A percentile compares a stretch with the other conserved stretches of the same genome.
phyloP scores from a whole-genome alignment of 2,888 invertebrate genomes.

The Drosophila dives region DNA sequence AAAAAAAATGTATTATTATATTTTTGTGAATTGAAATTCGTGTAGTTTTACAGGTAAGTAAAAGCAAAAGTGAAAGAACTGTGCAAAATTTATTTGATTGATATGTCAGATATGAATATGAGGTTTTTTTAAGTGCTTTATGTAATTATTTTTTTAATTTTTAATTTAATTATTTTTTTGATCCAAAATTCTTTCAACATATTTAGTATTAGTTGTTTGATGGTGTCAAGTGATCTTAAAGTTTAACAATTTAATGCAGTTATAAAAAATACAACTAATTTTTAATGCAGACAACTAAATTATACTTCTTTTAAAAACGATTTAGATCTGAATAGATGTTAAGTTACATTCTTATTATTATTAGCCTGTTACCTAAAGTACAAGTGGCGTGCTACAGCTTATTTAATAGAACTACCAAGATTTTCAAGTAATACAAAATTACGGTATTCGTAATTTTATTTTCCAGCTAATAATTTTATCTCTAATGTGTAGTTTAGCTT shows the following conservation, averaged over 20 bases:
- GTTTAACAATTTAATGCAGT: too few relatives aligned
- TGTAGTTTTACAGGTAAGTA: neutral
- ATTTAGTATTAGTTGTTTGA: neutral
- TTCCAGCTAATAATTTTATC: neutral
- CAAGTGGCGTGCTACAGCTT: neutral
- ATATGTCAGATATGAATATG: neutral
- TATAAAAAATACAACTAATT: neutral
- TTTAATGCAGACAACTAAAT: neutral
- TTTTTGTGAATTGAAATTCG: neutral
- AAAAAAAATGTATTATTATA: neutral
- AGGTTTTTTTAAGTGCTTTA: neutral
- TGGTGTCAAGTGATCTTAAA: neutral
- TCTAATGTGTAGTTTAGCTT: neutral
- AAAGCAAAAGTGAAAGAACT: slow-evolving; percentile 9
- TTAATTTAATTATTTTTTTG: neutral
- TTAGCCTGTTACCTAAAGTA: neutral
- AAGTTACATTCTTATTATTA: neutral
- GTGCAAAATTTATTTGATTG: neutral
- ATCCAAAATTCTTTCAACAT: neutral
- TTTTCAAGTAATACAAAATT: neutral
- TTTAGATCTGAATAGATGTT: neutral
- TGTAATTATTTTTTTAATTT: neutral
- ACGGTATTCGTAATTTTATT: neutral
- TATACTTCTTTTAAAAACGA: neutral
- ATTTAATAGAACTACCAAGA: neutral